A percentile compares a stretch with the other conserved stretches of the same genome.
These are phyloP conservation scores for Saccopteryx bilineata DNA, from an alignment of 2,113 vertebrate genomes.

Conservation along the genomic window DNA sequence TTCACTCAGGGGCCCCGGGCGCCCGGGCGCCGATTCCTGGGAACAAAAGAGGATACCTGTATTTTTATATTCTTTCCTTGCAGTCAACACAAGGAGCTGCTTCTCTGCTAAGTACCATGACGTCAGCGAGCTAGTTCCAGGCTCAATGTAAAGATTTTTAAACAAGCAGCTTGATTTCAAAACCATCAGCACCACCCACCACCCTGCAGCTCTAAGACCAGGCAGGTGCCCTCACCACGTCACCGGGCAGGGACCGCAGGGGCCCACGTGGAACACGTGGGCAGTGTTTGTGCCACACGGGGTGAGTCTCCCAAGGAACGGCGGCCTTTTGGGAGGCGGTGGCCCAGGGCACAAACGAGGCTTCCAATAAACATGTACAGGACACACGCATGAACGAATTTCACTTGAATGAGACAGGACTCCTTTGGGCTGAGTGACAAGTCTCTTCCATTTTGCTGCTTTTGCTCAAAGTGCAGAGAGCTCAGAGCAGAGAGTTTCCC, in stretches of 20 bases:
- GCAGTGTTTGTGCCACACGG: rapidly evolving
- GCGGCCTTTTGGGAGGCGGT: not conserved
- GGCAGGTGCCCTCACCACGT: rapidly evolving
- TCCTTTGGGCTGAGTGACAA: not conserved
- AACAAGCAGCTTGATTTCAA: not conserved
- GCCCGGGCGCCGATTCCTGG: not conserved
- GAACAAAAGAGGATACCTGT: not conserved
- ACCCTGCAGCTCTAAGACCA: not conserved
- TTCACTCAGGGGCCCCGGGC: not conserved
- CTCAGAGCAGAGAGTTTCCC: not conserved
- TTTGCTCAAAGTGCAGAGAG: not conserved
- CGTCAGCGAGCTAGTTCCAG: not conserved
- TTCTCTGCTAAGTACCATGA: not conserved
- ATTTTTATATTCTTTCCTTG: not conserved
- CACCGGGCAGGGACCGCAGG: rapidly evolving
- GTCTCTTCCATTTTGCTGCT: not conserved
- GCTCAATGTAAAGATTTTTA: not conserved
- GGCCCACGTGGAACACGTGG: rapidly evolving
- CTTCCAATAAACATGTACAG: not conserved
- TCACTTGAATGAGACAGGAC: not conserved
- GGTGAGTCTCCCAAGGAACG: not conserved
- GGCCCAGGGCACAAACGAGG: not conserved
- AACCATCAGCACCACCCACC: not conserved
- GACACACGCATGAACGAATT: not conserved
- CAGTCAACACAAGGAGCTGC: not conserved